Evolutionary conservation across 2,797 vertebrate species (phyloP).

Genomic region (Thripadectes ignobilis): DNA sequence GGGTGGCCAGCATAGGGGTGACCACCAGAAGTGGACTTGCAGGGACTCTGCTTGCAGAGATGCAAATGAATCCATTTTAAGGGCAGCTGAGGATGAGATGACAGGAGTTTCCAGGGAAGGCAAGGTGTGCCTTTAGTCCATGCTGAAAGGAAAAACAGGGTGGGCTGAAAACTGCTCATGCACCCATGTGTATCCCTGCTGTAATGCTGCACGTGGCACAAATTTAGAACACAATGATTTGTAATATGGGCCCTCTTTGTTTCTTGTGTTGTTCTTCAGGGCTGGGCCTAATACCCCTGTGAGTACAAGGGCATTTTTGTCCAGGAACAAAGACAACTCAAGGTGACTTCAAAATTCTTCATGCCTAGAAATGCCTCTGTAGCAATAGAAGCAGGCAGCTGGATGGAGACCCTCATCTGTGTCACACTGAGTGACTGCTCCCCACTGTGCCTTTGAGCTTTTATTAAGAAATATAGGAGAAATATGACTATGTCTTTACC

Average conservation of each 20-base stretch:
- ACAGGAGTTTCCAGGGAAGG: not conserved
- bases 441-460: not conserved
- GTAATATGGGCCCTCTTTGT: not conserved
- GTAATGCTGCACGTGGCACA: not conserved
- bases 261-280: not conserved
- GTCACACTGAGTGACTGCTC: not conserved
- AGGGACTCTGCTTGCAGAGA: not conserved
- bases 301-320: not conserved
- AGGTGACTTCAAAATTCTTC: not conserved
- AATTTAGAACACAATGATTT: not conserved
- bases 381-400: not conserved
- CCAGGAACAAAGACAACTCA: not conserved
- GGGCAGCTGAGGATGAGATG: not conserved
- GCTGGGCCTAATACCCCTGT: not conserved
- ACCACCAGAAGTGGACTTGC: not conserved
- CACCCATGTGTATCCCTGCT: not conserved
- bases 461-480: not conserved
- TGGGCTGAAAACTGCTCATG: fast-evolving
- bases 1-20: not conserved
- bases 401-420: not conserved
- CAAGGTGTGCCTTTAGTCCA: not conserved
- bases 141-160: not conserved
- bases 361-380: not conserved
- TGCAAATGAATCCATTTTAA: not conserved
- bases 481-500: not conserved